These are phyloP conservation scores for Andrena flavipes DNA, from an alignment of 2,888 invertebrate species.

Conservation along the genomic window DNA sequence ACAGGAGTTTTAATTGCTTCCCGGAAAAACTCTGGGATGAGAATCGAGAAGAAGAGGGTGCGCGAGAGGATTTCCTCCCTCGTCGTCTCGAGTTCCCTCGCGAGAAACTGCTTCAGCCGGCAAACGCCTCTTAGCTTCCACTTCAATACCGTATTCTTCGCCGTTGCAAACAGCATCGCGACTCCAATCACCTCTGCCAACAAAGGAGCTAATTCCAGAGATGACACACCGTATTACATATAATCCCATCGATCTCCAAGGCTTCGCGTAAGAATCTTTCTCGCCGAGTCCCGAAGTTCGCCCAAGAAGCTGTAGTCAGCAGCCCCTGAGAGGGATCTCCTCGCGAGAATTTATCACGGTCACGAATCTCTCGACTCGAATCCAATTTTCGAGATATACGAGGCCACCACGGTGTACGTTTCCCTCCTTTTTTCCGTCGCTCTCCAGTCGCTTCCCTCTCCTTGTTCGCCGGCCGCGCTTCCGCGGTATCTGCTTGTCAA, in stretches of 20 bases:
- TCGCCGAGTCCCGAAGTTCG: background rate
- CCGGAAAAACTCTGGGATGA: conserved; percentile 37
- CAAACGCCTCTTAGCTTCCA: too few species aligned
- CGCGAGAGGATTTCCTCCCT: conserved; percentile 7
- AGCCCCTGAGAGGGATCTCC: conserved; percentile 42
- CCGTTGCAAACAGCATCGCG: too few species aligned
- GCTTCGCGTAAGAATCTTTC: background rate
- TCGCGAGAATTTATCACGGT: conserved; percentile 79
- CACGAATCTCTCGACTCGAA: conserved; percentile 79
- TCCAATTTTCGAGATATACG: conserved; percentile 83
- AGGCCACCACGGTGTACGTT: conserved; percentile 66
- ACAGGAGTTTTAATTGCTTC: conserved; percentile 76
- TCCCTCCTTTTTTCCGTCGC: conserved; percentile 25
- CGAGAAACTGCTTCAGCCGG: background rate
- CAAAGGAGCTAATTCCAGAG: too few species aligned
- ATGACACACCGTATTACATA: too few species aligned
- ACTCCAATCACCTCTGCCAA: too few species aligned
- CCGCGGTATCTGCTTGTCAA: conserved; percentile 77
- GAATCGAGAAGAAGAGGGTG: conserved; percentile 3
- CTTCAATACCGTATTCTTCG: too few species aligned
- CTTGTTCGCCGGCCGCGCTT: conserved; percentile 70
- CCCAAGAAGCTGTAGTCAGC: conserved; percentile 15
- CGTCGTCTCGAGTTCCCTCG: background rate
- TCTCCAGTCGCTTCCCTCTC: conserved; percentile 39
- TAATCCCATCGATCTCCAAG: background rate